Evolutionary conservation across 2,113 vertebrate species (phyloP).

Genomic region (Syrrhaptes paradoxus): DNA sequence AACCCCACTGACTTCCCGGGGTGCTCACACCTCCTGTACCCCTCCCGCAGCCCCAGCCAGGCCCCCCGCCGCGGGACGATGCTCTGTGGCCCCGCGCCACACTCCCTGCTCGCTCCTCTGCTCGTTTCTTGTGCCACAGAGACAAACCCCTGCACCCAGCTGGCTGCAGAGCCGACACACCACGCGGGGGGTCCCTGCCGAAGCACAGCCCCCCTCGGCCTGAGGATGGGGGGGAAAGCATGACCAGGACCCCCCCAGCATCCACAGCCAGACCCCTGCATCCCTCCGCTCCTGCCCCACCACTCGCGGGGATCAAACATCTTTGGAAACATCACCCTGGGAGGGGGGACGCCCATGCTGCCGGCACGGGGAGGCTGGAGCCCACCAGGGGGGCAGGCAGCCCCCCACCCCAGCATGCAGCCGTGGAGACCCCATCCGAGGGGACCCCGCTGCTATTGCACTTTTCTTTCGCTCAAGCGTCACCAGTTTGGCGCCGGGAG

Average conservation of each 20-base stretch:
- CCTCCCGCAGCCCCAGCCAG: not conserved
- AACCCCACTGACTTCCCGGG: not conserved
- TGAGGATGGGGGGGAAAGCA: rapidly evolving
- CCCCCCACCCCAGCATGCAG: not conserved
- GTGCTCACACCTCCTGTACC: not conserved
- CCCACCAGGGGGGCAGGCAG: not conserved
- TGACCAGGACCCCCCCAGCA: not conserved
- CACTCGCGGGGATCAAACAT: not conserved
- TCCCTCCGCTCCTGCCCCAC: not conserved
- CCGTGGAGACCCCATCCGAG: not conserved
- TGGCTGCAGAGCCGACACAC: not conserved
- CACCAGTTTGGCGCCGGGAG: not conserved
- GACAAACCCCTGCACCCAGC: not conserved
- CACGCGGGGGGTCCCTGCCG: rapidly evolving
- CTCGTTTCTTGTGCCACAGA: rapidly evolving
- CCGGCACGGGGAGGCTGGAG: not conserved
- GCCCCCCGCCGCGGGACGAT: rapidly evolving
- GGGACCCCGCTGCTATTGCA: slow-evolving; percentile 59
- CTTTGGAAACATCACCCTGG: slow-evolving; percentile 1
- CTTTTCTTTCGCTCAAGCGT: slow-evolving; percentile 47
- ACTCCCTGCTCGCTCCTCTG: not conserved
- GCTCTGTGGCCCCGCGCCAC: not conserved
- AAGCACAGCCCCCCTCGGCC: rapidly evolving
- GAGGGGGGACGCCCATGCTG: not conserved
- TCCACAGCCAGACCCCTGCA: not conserved